Percentiles rank a stretch among this genome's conserved stretches.
Evolutionary conservation across 2,888 invertebrate genomes (phyloP).

Genomic region (Drosophila neoperkinsi): DNA sequence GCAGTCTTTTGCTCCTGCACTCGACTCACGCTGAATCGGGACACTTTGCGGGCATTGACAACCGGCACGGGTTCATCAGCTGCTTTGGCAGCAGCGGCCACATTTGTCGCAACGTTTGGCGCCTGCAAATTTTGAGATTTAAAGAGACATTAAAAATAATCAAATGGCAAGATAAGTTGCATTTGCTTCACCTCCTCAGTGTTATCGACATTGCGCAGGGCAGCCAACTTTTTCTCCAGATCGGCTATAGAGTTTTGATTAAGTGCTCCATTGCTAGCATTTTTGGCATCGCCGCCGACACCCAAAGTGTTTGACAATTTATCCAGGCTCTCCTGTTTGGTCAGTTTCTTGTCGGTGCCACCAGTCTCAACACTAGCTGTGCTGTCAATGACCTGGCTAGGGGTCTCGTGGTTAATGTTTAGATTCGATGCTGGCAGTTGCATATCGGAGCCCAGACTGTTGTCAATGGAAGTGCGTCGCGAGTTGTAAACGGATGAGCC

Average conservation of each 20-base stretch:
- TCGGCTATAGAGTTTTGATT: conserved; percentile 85
- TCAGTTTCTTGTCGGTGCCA: conserved; percentile 70
- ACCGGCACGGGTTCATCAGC: conserved; percentile 54
- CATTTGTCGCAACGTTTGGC: conserved; percentile 29
- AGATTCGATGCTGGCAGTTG: conserved; percentile 76
- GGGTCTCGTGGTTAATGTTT: conserved; percentile 67
- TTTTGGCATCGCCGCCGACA: conserved; percentile 39
- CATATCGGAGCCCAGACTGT: conserved; percentile 81
- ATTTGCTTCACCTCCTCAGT: conserved; percentile 68
- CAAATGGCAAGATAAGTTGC: not conserved
- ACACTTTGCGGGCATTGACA: conserved; percentile 72
- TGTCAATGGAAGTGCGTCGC: conserved; percentile 83
- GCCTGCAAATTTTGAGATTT: conserved; percentile 16
- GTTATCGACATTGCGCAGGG: conserved; percentile 85
- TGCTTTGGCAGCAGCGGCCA: conserved; percentile 42
- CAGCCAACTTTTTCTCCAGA: conserved; percentile 87
- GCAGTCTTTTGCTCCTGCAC: conserved; percentile 75
- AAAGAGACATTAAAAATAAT: not conserved
- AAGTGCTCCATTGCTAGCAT: conserved; percentile 66
- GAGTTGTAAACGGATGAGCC: conserved; percentile 84
- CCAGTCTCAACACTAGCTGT: conserved; percentile 34
- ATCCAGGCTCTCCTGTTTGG: conserved; percentile 82
- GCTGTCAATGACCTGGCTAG: conserved; percentile 33
- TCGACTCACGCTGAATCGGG: conserved; percentile 81
- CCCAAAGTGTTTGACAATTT: conserved; percentile 57